phyloP scores from a whole-genome alignment of 2,113 vertebrate genomes.

The Muntiacus reevesi region DNA sequence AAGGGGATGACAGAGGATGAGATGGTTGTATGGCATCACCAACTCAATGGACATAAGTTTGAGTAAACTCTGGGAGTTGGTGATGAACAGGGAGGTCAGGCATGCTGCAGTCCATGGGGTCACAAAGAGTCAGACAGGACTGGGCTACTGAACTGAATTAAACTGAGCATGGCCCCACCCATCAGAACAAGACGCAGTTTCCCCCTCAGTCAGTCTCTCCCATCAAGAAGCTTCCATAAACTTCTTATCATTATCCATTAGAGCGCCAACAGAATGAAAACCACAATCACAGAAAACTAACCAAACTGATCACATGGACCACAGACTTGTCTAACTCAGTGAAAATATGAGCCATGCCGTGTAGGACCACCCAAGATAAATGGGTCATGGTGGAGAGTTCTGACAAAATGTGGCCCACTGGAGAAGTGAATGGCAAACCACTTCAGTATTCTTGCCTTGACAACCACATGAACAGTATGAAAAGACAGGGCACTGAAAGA shows the following conservation, averaged over 20 bases:
- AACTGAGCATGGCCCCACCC: neutral
- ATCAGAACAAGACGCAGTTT: neutral
- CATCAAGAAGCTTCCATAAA: neutral
- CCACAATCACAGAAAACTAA: neutral
- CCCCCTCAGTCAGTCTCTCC: neutral
- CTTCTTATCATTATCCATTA: neutral
- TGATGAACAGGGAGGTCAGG: neutral
- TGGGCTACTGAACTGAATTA: neutral
- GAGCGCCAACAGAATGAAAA: neutral
- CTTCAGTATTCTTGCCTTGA: neutral
- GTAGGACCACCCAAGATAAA: neutral
- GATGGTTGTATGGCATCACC: neutral
- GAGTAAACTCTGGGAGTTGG: neutral
- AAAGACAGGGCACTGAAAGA: neutral
- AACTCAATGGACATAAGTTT: neutral
- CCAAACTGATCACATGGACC: neutral
- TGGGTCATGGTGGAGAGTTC: neutral
- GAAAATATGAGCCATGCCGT: neutral
- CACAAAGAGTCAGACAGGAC: neutral
- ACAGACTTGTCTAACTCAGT: neutral
- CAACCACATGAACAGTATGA: neutral
- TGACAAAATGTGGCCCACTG: neutral
- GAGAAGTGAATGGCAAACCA: neutral
- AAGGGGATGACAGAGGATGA: neutral
- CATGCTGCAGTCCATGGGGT: neutral